Percentiles rank a stretch among this genome's conserved stretches.
phyloP scores from a whole-genome alignment of 1,140 invertebrate genomes.

The Musca vetustissima region DNA sequence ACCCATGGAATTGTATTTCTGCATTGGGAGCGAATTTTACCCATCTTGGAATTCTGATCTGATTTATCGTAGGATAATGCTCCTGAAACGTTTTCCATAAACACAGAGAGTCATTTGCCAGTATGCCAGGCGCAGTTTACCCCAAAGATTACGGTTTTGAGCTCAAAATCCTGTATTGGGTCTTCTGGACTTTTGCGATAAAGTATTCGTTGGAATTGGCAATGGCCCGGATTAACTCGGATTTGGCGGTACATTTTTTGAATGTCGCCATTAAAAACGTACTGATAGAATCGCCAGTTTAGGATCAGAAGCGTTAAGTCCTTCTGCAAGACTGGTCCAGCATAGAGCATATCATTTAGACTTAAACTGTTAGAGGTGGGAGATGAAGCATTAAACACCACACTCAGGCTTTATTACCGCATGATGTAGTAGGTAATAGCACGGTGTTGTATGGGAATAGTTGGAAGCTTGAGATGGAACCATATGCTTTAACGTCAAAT shows the following conservation, averaged over 20 bases:
- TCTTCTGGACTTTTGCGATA: background rate
- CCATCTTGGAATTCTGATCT: background rate
- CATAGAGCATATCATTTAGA: background rate
- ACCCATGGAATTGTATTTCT: conserved; percentile 36
- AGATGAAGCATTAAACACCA: conserved; percentile 4
- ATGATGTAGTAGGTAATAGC: background rate
- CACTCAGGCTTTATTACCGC: conserved; percentile 3
- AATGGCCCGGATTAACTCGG: background rate
- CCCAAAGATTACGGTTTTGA: background rate
- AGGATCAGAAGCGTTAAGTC: background rate
- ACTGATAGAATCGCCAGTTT: background rate
- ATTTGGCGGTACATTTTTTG: conserved; percentile 12
- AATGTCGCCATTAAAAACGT: background rate
- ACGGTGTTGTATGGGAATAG: no score
- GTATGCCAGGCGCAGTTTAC: background rate
- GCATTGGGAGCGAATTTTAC: conserved; percentile 25
- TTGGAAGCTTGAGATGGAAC: background rate
- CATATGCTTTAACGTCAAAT: background rate
- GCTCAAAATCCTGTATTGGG: background rate
- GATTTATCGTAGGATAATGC: background rate
- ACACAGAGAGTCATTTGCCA: background rate
- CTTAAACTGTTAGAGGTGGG: background rate
- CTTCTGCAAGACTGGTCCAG: conserved; percentile 3
- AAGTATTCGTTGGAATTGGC: background rate
- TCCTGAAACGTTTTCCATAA: background rate